A percentile compares a stretch with the other conserved stretches of the same genome.
These are phyloP conservation scores for Monopterus albus DNA, from an alignment of 2,113 vertebrate species.

Conservation along the genomic window DNA sequence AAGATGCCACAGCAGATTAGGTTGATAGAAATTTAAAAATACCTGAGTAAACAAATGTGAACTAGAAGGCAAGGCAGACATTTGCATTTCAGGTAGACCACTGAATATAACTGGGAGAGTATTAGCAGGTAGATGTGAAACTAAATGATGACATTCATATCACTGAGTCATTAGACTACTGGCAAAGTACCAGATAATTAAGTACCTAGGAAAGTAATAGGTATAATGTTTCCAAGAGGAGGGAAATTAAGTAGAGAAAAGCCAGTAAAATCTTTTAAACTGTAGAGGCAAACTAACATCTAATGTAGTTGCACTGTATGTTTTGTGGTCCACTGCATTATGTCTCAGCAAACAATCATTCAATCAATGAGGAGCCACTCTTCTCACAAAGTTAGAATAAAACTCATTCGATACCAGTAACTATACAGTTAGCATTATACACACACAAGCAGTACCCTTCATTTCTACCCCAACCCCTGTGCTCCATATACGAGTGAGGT, in stretches of 20 bases:
- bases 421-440: background rate
- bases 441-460: background rate
- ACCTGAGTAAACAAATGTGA: background rate
- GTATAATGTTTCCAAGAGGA: background rate
- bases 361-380: background rate
- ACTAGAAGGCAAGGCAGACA: background rate
- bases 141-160: constrained; percentile 11
- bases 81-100: background rate
- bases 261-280: no score
- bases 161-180: constrained; percentile 1
- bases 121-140: background rate
- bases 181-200: constrained; percentile 7
- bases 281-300: background rate
- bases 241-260: no score
- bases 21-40: background rate
- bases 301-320: no score
- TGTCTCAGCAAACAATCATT: background rate
- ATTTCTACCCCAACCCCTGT: background rate
- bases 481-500: background rate
- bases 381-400: background rate
- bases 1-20: background rate
- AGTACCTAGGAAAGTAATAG: background rate
- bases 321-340: background rate
- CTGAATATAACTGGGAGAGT: constrained; percentile 3
- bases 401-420: background rate